These are phyloP conservation scores for Chamaea fasciata DNA, from an alignment of 2,113 vertebrate species.

Conservation along the genomic window DNA sequence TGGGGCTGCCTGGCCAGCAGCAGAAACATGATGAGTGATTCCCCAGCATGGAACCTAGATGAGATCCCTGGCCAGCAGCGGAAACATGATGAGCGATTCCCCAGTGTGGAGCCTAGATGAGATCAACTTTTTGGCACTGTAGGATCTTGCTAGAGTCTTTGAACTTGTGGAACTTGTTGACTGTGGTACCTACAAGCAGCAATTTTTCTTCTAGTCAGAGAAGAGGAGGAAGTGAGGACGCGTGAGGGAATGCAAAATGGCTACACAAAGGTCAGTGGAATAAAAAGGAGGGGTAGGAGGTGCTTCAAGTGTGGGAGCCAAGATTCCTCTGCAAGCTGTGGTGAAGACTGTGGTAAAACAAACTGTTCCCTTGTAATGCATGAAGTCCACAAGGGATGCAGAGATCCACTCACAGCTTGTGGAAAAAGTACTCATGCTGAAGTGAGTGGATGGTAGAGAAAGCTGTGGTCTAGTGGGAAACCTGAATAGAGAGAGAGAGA, in stretches of 20 bases:
- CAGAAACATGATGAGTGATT: fast-evolving
- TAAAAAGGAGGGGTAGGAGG: neutral
- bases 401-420: neutral
- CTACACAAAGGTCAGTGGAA: fast-evolving
- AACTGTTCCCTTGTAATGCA: neutral
- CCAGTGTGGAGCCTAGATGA: fast-evolving
- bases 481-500: neutral
- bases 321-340: neutral
- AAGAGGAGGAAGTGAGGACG: neutral
- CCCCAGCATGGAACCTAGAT: fast-evolving
- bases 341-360: neutral
- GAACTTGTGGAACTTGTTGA: neutral
- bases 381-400: neutral
- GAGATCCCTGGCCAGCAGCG: fast-evolving
- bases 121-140: neutral
- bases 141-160: neutral
- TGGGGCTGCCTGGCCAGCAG: fast-evolving
- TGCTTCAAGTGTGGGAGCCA: neutral
- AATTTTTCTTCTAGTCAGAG: neutral
- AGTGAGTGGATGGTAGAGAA: fast-evolving
- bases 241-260: neutral
- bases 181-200: neutral
- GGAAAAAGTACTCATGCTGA: fast-evolving
- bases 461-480: neutral
- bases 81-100: fast-evolving